Evolutionary conservation across 2,888 invertebrate genomes (phyloP).

Genomic region (Pycnomerus fuliginosus): DNA sequence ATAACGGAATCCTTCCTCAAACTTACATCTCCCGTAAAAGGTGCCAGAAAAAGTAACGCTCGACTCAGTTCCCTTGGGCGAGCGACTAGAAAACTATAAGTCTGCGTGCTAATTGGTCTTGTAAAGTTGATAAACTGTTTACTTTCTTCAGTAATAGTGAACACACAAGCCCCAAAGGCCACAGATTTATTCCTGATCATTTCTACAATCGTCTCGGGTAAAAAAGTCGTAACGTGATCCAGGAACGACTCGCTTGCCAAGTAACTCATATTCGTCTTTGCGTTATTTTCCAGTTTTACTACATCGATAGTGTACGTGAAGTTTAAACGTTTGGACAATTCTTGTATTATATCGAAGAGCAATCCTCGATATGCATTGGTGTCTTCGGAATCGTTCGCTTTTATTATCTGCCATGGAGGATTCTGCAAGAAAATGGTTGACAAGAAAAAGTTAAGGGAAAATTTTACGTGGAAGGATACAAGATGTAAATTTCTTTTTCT

Average conservation of each 20-base stretch:
- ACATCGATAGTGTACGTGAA: constrained; percentile 65
- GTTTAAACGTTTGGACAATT: constrained; percentile 74
- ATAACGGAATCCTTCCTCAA: neutral
- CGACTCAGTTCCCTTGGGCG: constrained; percentile 79
- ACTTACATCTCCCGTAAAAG: constrained; percentile 71
- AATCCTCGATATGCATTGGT: constrained; percentile 66
- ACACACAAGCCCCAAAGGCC: constrained; percentile 62
- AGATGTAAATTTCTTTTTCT: constrained; percentile 71
- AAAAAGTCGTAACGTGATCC: no score
- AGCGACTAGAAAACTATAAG: constrained; percentile 76
- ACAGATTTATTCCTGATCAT: constrained; percentile 56
- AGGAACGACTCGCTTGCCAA: no score
- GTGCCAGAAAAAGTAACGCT: constrained; percentile 79
- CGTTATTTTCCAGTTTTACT: constrained; percentile 23
- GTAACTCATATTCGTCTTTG: constrained; percentile 12
- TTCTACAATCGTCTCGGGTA: constrained; percentile 53
- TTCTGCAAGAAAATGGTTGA: constrained; percentile 67
- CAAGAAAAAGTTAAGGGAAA: no score
- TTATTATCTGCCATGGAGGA: constrained; percentile 84
- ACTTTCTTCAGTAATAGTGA: constrained; percentile 58
- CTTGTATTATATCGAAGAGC: constrained; percentile 76
- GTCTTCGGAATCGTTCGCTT: constrained; percentile 60
- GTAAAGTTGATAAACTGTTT: constrained; percentile 72
- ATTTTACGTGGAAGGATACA: constrained; percentile 70
- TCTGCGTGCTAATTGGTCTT: constrained; percentile 72